A percentile compares a stretch with the other conserved stretches of the same genome.
Evolutionary conservation across 2,888 invertebrate species (phyloP).

Genomic region (Cylloceria caligata): DNA sequence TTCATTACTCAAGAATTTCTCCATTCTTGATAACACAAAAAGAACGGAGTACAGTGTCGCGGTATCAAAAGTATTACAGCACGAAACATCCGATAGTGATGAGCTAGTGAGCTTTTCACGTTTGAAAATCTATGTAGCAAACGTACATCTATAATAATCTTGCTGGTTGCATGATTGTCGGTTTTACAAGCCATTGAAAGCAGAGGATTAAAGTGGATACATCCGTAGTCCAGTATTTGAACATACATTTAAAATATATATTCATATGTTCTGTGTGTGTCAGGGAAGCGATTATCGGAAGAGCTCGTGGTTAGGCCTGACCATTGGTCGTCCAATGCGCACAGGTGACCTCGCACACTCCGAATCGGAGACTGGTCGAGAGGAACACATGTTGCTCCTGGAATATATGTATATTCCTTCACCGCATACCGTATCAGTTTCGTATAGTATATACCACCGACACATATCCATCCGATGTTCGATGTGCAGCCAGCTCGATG

Average conservation of each 20-base stretch:
- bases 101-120: constrained; percentile 29
- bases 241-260: constrained; percentile 49
- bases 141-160: constrained; percentile 40
- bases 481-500: constrained; percentile 23
- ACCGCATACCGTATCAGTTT: constrained; percentile 7
- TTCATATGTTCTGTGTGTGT: constrained; percentile 30
- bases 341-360: constrained; percentile 4
- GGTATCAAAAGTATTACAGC: not conserved
- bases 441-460: not conserved
- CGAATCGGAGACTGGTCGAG: not conserved
- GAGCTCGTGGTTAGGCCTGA: constrained; percentile 52
- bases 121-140: not conserved
- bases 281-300: constrained; percentile 62
- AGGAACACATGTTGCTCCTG: constrained; percentile 55
- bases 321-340: constrained; percentile 56
- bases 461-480: constrained; percentile 30
- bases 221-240: constrained; percentile 18
- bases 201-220: constrained; percentile 50
- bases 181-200: constrained; percentile 51
- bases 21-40: constrained; percentile 1
- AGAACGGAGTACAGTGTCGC: not conserved
- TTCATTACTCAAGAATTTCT: not conserved
- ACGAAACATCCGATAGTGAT: not conserved
- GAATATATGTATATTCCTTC: constrained; percentile 32
- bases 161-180: constrained; percentile 27